phyloP scores from a whole-genome alignment of 2,888 invertebrate species.

The Mimas tiliae region DNA sequence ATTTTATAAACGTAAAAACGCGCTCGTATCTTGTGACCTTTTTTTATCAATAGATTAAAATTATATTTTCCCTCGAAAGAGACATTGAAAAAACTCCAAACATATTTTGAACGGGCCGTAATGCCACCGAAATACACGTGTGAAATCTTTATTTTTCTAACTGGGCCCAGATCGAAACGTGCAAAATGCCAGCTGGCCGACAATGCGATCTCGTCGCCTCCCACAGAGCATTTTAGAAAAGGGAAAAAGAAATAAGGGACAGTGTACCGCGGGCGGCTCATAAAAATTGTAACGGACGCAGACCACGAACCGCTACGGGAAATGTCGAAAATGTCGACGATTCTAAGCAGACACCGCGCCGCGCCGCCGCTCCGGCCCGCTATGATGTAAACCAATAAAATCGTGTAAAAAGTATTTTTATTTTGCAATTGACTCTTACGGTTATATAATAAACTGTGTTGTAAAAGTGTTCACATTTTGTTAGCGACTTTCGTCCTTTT shows the following conservation, averaged over 20 bases:
- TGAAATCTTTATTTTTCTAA: slow-evolving; percentile 64
- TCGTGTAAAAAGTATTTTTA: slow-evolving; percentile 18
- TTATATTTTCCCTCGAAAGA: neutral
- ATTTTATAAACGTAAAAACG: neutral
- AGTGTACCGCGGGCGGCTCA: slow-evolving; percentile 58
- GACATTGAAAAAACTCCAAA: neutral
- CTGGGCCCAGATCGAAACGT: slow-evolving; percentile 58
- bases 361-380: too few relatives aligned
- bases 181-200: slow-evolving; percentile 64
- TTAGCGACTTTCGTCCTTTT: too few relatives aligned
- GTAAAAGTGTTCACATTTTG: neutral
- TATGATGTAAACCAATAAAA: slow-evolving; percentile 17
- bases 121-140: slow-evolving; percentile 37
- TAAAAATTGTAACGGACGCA: slow-evolving; percentile 70
- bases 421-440: neutral
- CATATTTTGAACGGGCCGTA: slow-evolving; percentile 6
- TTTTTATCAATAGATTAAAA: neutral
- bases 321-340: slow-evolving; percentile 56
- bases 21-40: neutral
- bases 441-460: neutral
- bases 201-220: slow-evolving; percentile 67
- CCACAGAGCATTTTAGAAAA: slow-evolving; percentile 57
- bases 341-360: slow-evolving; percentile 39
- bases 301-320: slow-evolving; percentile 50
- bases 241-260: slow-evolving; percentile 54